phyloP scores from a whole-genome alignment of 1,140 invertebrate species.

The honey bee (Apis mellifera) region DNA sequence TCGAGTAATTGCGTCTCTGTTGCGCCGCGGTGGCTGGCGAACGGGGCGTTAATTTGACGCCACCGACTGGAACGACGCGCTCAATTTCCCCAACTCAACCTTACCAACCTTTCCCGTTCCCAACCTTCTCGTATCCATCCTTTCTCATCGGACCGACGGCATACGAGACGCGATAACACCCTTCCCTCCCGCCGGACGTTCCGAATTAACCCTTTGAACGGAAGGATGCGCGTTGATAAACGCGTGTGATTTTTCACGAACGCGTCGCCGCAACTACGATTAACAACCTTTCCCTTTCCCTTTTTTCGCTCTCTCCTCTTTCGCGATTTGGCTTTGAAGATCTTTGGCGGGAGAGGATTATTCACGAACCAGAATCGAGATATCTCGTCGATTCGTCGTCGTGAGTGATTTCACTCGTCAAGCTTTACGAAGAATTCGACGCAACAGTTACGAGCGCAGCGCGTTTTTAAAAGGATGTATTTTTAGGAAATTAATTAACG shows the following conservation, averaged over 20 bases:
- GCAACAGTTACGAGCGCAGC: no score
- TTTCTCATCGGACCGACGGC: slow-evolving; percentile 15
- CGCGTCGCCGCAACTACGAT: background rate
- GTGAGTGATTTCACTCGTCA: no score
- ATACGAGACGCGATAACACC: background rate
- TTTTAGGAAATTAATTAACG: no score
- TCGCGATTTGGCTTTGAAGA: no score
- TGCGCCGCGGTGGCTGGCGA: slow-evolving; percentile 49
- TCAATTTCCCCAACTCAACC: slow-evolving; percentile 72
- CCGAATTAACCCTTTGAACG: slow-evolving; percentile 45
- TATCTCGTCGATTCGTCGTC: no score
- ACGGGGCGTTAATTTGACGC: slow-evolving; percentile 76
- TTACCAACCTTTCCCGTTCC: slow-evolving; percentile 69
- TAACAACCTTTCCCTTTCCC: no score
- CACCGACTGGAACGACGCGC: slow-evolving; percentile 72
- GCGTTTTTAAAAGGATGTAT: no score
- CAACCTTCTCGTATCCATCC: slow-evolving; percentile 29
- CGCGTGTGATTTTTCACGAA: slow-evolving; percentile 26
- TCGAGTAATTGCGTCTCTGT: slow-evolving; percentile 76
- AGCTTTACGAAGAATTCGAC: no score
- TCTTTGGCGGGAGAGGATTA: no score
- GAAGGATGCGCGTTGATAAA: slow-evolving; percentile 35
- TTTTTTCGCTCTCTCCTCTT: background rate
- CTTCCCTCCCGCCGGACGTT: slow-evolving; percentile 10
- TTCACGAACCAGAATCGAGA: no score